phyloP scores from a whole-genome alignment of 2,888 invertebrate genomes.

The Vesta saturnalis region DNA sequence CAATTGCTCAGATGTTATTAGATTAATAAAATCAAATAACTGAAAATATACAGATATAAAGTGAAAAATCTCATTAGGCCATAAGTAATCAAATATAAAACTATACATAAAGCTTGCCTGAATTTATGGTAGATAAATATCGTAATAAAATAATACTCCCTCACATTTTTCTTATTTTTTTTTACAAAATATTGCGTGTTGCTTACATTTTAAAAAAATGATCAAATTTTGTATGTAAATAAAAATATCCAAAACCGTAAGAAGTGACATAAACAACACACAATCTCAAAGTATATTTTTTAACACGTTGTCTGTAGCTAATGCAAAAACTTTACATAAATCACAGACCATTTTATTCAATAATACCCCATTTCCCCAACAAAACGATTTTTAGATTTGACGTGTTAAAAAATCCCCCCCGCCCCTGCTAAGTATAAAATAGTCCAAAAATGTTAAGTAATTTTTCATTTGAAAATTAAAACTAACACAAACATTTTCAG shows the following conservation, averaged over 20 bases:
- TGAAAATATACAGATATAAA: too few species aligned
- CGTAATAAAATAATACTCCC: background rate
- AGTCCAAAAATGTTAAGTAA: background rate
- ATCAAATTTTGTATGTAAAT: constrained; percentile 14
- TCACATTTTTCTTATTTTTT: constrained; percentile 24
- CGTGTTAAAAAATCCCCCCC: constrained; percentile 8
- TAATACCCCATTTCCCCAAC: background rate
- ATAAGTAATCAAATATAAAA: too few species aligned
- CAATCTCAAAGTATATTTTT: background rate
- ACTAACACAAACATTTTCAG: background rate
- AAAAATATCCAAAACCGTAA: constrained; percentile 16
- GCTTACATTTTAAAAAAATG: constrained; percentile 22
- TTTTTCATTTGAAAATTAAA: background rate
- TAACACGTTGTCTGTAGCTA: constrained; percentile 10
- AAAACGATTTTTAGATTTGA: background rate
- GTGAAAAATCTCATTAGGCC: too few species aligned
- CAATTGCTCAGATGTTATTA: too few species aligned
- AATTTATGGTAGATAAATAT: too few species aligned
- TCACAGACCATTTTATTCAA: background rate
- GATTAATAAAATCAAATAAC: too few species aligned
- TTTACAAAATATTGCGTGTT: constrained; percentile 27
- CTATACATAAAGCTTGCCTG: too few species aligned
- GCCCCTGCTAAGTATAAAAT: background rate
- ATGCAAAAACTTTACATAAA: constrained; percentile 1
- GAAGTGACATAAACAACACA: constrained; percentile 7